Evolutionary conservation across 1,140 invertebrate species (phyloP).

Genomic region (Globodera rostochiensis): DNA sequence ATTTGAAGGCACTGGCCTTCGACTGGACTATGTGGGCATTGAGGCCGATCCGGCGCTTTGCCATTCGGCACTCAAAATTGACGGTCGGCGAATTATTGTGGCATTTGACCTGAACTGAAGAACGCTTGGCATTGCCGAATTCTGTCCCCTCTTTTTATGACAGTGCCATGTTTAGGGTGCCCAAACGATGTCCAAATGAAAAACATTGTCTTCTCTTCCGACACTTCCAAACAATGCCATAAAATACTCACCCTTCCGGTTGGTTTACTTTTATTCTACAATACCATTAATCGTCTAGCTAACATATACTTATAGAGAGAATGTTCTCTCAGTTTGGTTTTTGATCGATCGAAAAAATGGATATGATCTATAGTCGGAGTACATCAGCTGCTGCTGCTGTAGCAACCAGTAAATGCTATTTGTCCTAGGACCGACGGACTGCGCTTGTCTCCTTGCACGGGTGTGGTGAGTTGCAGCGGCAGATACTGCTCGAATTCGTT

Average conservation of each 20-base stretch:
- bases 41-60: constrained; percentile 9
- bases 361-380: too few species aligned
- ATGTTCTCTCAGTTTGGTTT: too few species aligned
- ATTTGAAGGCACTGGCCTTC: background rate
- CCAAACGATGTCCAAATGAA: background rate
- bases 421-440: constrained; percentile 1
- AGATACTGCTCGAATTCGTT: constrained; percentile 20
- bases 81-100: background rate
- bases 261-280: constrained; percentile 8
- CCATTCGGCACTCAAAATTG: constrained; percentile 12
- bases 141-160: background rate
- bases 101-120: background rate
- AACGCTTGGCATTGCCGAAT: background rate
- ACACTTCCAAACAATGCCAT: background rate
- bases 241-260: constrained; percentile 17
- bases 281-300: background rate
- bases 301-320: too few species aligned
- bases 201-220: background rate
- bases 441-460: constrained; percentile 27
- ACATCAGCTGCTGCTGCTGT: too few species aligned
- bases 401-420: too few species aligned
- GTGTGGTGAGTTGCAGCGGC: constrained; percentile 27
- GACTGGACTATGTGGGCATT: background rate
- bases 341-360: too few species aligned
- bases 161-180: background rate